Evolutionary conservation across 2,797 vertebrate genomes (phyloP), one percentile per base, ranked within the genome.

Genomic region (Avahi laniger): DNA sequence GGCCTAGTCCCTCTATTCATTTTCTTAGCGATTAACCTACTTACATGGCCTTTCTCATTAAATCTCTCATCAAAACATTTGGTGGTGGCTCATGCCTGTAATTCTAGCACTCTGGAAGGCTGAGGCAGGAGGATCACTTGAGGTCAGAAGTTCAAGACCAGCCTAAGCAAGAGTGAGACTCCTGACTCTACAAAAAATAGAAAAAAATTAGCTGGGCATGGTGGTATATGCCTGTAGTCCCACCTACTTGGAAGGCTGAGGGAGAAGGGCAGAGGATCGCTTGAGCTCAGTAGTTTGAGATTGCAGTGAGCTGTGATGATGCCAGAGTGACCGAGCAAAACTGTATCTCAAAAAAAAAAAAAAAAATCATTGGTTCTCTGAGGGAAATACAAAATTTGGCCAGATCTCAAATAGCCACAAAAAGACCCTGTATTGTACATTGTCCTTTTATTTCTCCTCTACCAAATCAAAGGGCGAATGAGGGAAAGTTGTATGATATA

Each of bases 21-120:
- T 70, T 91, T 35, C 48, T 80, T 83, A 17, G 38, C n/a, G 52
- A 76, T 89, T 94, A 86, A 80, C 82, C 82, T 35, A 76, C 57
- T 75, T 81, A 41, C 38, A n/a, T 78, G 75, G 84, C 82, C 67
- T 96, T 92, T 89, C 91, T 96, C 65, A 78, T 76, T 96, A 83
- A 92, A 80, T 89, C 81, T 79, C 65, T 72, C 61, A 67, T 84
- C 52, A 82, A 89, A 91, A 79, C 35, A 50, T 72, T 69, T 87
- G 61, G 15, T n/a, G 33, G 15, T 65, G 15, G 15, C 15, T 67
- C 63, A n/a, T 0, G 1, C 33, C 63, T 67, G 8, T 67, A 65
- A 65, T n/a, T 33, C 33, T n/a, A n/a, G 7, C 63, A 17, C 33
- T 65, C 63, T 65, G 3, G 33, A 33, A 65, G 33, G 63, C 33